phyloP scores from a whole-genome alignment of 2,888 invertebrate species.

The Eupithecia vulgata region DNA sequence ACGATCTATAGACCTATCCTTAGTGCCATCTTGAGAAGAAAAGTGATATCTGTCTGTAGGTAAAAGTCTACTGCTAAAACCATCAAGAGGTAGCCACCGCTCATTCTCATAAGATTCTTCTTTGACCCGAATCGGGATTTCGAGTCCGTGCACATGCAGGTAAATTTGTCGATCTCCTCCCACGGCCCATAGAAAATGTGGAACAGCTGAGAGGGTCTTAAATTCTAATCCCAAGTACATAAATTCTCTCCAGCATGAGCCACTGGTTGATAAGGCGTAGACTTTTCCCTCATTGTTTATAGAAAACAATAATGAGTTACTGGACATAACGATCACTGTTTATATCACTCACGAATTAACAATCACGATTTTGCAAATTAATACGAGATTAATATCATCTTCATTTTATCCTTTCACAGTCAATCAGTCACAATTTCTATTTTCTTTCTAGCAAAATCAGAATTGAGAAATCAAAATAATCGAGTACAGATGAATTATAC shows the following conservation, averaged over 20 bases:
- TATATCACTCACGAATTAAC: no score
- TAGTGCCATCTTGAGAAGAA: constrained; percentile 92
- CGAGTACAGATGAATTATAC: no score
- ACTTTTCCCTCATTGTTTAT: constrained; percentile 95
- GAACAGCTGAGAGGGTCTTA: constrained; percentile 93
- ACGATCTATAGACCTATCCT: constrained; percentile 90
- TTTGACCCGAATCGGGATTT: constrained; percentile 94
- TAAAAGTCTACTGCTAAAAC: constrained; percentile 91
- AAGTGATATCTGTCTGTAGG: constrained; percentile 95
- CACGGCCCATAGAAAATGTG: constrained; percentile 95
- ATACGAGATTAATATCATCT: background rate
- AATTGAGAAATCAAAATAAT: background rate
- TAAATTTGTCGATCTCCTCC: constrained; percentile 97
- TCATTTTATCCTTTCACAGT: background rate
- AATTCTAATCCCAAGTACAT: constrained; percentile 94
- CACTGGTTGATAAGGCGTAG: constrained; percentile 91
- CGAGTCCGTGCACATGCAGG: constrained; percentile 94
- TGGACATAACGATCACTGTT: constrained; percentile 68
- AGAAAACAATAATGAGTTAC: constrained; percentile 90
- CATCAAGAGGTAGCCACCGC: constrained; percentile 95
- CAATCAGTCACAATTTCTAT: background rate
- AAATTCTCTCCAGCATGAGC: constrained; percentile 93
- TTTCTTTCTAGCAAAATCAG: background rate
- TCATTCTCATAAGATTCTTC: constrained; percentile 97
- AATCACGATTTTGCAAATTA: background rate